Evolutionary conservation across 2,888 invertebrate species (phyloP).

Genomic region (Cheilosia grossa): DNA sequence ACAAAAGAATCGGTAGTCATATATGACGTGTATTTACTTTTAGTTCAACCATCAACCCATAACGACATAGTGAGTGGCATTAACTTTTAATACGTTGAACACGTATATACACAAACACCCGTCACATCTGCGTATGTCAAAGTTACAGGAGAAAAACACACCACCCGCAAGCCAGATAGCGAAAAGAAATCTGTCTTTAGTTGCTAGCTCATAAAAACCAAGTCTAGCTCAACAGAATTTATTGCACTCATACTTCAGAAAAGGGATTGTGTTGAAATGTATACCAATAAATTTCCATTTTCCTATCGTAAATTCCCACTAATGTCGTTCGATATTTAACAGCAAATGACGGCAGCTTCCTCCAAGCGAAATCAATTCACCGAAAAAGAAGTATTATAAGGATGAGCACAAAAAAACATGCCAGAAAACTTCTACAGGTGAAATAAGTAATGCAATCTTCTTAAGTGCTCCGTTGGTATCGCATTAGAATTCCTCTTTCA

Average conservation of each 20-base stretch:
- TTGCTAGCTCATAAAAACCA: neutral
- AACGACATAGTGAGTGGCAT: too few relatives aligned
- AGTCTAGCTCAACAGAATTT: neutral
- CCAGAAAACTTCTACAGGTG: constrained; percentile 49
- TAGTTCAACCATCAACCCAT: too few relatives aligned
- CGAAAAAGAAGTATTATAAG: neutral
- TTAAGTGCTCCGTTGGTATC: constrained; percentile 57
- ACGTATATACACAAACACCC: too few relatives aligned
- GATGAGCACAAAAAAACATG: neutral
- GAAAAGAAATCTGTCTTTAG: neutral
- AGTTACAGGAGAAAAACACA: neutral
- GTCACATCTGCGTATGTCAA: too few relatives aligned
- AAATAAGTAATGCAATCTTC: constrained; percentile 64
- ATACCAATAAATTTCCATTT: constrained; percentile 43
- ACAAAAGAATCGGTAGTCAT: too few relatives aligned
- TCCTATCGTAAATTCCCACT: constrained; percentile 35
- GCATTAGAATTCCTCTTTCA: constrained; percentile 47
- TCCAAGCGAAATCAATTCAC: constrained; percentile 33
- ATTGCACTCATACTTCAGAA: constrained; percentile 41
- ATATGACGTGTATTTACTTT: too few relatives aligned
- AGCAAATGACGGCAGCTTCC: constrained; percentile 27
- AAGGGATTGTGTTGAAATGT: constrained; percentile 2
- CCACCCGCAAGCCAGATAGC: too few relatives aligned
- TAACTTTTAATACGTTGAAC: too few relatives aligned
- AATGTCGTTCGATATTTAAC: constrained; percentile 51